Conservation (phyloP, 1,140 invertebrate species). For the Heliconius congener region DNA sequence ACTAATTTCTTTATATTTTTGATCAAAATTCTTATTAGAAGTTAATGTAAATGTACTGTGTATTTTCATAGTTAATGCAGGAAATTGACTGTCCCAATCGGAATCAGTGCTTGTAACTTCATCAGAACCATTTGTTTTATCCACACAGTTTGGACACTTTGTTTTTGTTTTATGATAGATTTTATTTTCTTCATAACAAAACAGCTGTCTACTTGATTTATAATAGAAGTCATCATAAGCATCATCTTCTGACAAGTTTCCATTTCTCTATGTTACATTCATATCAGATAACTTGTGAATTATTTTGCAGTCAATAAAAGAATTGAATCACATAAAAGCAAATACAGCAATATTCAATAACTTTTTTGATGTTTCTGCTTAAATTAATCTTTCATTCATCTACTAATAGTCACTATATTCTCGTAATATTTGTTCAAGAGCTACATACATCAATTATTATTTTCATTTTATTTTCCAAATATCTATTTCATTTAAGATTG, state of each 20-base stretch:
- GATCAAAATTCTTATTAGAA: conserved; percentile 58
- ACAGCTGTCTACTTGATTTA: conserved; percentile 50
- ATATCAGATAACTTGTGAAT: neutral
- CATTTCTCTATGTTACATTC: conserved; percentile 30
- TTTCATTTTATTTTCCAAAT: neutral
- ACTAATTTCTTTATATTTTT: conserved; percentile 58
- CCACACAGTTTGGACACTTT: conserved; percentile 45
- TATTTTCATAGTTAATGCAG: conserved; percentile 66
- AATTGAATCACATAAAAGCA: too few relatives aligned
- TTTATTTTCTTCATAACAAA: conserved; percentile 70
- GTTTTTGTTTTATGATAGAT: conserved; percentile 67
- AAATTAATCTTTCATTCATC: neutral
- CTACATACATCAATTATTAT: neutral
- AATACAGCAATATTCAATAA: too few relatives aligned
- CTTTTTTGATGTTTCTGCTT: neutral
- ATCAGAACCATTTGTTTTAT: conserved; percentile 56
- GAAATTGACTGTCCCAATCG: conserved; percentile 73
- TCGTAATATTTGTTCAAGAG: too few relatives aligned
- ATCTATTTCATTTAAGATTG: too few relatives aligned
- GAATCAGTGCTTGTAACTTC: conserved; percentile 69
- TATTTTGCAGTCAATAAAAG: neutral
- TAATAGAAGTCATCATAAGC: conserved; percentile 52
- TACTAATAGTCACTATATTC: too few relatives aligned
- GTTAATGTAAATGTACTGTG: conserved; percentile 72
- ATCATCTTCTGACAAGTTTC: conserved; percentile 71